Evolutionary conservation across 2,888 invertebrate species (phyloP).

Genomic region (Pilophorus perplexus): DNA sequence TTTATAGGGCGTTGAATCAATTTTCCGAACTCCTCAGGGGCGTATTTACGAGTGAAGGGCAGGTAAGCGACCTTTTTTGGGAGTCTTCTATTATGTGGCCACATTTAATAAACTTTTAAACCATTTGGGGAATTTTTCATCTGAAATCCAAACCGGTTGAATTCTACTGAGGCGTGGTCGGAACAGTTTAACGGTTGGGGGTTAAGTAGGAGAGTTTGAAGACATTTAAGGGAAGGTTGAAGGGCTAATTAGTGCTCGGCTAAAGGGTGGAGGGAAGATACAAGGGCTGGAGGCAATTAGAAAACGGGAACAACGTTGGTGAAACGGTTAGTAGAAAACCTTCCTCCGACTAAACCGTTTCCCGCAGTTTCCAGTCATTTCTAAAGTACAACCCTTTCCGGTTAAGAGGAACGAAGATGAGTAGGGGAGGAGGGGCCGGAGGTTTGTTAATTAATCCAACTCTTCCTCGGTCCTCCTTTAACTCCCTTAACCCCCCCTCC

Average conservation of each 20-base stretch:
- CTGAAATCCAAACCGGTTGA: too few species aligned
- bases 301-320: not conserved
- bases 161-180: too few species aligned
- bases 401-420: not conserved
- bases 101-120: too few species aligned
- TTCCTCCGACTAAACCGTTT: not conserved
- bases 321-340: not conserved
- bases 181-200: not conserved
- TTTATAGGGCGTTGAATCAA: too few species aligned
- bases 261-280: not conserved
- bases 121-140: too few species aligned
- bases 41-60: too few species aligned
- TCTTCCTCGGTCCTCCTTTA: not conserved
- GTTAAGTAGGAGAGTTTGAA: not conserved
- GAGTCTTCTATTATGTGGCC: too few species aligned
- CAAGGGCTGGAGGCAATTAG: not conserved
- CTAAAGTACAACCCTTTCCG: not conserved
- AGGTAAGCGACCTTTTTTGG: too few species aligned
- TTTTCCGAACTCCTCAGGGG: too few species aligned
- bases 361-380: not conserved
- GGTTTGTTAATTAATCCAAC: conserved; percentile 13
- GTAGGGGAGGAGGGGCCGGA: not conserved
- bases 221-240: not conserved
- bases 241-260: not conserved
- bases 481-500: too few species aligned